Evolutionary conservation across 2,888 invertebrate genomes (phyloP), one percentile per base, ranked within the genome.

Genomic region (Mesorhabditis belari): DNA sequence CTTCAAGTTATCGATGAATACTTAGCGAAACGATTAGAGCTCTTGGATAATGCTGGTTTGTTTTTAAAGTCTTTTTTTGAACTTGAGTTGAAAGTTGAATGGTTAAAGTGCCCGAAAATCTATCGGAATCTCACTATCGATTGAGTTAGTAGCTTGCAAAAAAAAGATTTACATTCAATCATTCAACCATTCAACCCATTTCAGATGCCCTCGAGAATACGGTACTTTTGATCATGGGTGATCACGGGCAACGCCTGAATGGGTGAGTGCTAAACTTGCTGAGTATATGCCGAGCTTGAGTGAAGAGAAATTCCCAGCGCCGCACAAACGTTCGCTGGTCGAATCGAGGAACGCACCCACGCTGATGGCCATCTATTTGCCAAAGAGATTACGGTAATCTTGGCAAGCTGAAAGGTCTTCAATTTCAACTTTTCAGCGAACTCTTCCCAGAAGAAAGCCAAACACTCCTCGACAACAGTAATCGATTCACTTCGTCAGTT

Each of bases 181-280:
- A n/a, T n/a, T n/a, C n/a, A n/a, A n/a, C n/a, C n/a, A n/a, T n/a
- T n/a, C n/a, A n/a, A n/a, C n/a, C n/a, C n/a, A n/a, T 55, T 49
- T 57, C 60, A 53, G 67, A 63, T 29, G 44, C 51, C 51, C 52
- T 71, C 2, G 61, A 66, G 35, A 72, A 70, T 56, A 69, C 69
- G 1, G 54, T 72, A 54, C 50, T 72, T n/a, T 64, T 72, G 3
- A 58, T 72, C 9, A 62, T 70, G 49, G 70, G 72, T 5, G 72
- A 72, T 49, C 72, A 72, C 58, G 72, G 72, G 50, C 69, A 70
- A 44, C 62, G 72, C 4, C 64, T 72, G 9, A 61, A 66, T 44
- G 65, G 64, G 0, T 49, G 61, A 53, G 62, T 49, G 63, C 58
- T 27, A 61, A 60, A 0, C n/a, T n/a, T n/a, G n/a, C n/a, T n/a